These are phyloP conservation scores for Lasioglossum albipes DNA, from an alignment of 1,140 invertebrate species.

Conservation along the genomic window DNA sequence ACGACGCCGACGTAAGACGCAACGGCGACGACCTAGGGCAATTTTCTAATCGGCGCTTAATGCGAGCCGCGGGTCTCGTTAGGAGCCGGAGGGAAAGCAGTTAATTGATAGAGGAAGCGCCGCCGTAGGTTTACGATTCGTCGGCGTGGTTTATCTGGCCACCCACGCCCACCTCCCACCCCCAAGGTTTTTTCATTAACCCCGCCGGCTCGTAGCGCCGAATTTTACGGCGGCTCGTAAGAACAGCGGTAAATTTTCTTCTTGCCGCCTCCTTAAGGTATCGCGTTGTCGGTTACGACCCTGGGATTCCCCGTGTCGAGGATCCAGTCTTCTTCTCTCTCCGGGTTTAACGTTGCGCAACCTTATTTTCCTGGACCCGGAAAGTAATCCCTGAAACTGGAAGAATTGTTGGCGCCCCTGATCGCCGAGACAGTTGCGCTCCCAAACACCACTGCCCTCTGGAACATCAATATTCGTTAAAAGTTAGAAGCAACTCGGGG, in stretches of 20 bases:
- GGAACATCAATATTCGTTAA: too few species aligned
- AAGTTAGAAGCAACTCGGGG: too few species aligned
- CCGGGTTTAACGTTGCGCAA: background rate
- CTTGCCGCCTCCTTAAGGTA: conserved; percentile 28
- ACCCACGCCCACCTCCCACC: background rate
- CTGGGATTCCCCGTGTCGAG: conserved; percentile 7
- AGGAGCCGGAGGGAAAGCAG: background rate
- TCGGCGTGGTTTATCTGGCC: conserved; percentile 18
- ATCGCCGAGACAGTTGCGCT: too few species aligned
- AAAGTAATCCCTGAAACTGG: too few species aligned
- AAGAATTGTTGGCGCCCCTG: too few species aligned
- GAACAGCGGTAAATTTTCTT: conserved; percentile 50
- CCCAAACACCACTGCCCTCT: too few species aligned
- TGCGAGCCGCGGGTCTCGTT: background rate
- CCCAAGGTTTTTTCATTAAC: conserved; percentile 54
- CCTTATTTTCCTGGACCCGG: background rate
- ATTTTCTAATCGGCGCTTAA: conserved; percentile 34
- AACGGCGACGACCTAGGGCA: background rate
- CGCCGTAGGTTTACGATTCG: conserved; percentile 26
- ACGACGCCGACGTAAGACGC: background rate
- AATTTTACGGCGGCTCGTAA: conserved; percentile 59
- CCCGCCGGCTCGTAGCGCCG: background rate
- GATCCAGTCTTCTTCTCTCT: background rate
- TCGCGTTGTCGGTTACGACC: conserved; percentile 23
- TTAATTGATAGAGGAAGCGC: conserved; percentile 48